These are phyloP conservation scores for Heliconius hermathena DNA, from an alignment of 1,140 invertebrate species.

Conservation along the genomic window DNA sequence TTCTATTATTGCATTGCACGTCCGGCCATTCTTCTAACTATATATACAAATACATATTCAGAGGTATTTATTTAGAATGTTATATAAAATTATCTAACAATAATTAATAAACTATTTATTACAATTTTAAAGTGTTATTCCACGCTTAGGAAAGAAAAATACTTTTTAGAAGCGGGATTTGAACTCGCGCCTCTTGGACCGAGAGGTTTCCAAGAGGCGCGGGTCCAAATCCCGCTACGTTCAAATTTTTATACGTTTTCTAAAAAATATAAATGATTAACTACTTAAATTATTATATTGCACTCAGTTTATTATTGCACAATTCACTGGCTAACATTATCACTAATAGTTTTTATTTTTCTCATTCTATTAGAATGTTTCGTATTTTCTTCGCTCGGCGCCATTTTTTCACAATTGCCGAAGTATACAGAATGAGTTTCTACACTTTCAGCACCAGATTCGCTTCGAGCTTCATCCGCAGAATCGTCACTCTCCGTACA, in stretches of 20 bases:
- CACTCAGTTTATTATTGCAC: slow-evolving; percentile 51
- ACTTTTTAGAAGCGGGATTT: too few relatives aligned
- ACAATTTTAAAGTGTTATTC: too few relatives aligned
- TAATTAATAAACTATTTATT: not conserved
- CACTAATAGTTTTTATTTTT: slow-evolving; percentile 49
- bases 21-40: slow-evolving; percentile 59
- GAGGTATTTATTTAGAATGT: slow-evolving; percentile 28
- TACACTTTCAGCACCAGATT: slow-evolving; percentile 91
- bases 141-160: too few relatives aligned
- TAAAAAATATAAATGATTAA: not conserved
- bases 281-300: slow-evolving; percentile 38
- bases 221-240: too few relatives aligned
- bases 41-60: slow-evolving; percentile 29
- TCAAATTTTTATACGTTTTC: too few relatives aligned
- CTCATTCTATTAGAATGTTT: slow-evolving; percentile 51
- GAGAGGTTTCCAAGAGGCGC: too few relatives aligned
- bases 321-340: slow-evolving; percentile 38
- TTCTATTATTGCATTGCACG: slow-evolving; percentile 78
- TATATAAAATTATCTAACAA: not conserved
- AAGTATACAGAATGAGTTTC: slow-evolving; percentile 92
- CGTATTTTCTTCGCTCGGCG: slow-evolving; percentile 46
- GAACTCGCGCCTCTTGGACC: too few relatives aligned
- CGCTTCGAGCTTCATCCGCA: slow-evolving; percentile 90
- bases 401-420: slow-evolving; percentile 80
- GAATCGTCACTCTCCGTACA: slow-evolving; percentile 87